Evolutionary conservation across 35 echinoderm and acorn worm species (phyloP).

Genomic region (Strongylocentrotus purpuratus): DNA sequence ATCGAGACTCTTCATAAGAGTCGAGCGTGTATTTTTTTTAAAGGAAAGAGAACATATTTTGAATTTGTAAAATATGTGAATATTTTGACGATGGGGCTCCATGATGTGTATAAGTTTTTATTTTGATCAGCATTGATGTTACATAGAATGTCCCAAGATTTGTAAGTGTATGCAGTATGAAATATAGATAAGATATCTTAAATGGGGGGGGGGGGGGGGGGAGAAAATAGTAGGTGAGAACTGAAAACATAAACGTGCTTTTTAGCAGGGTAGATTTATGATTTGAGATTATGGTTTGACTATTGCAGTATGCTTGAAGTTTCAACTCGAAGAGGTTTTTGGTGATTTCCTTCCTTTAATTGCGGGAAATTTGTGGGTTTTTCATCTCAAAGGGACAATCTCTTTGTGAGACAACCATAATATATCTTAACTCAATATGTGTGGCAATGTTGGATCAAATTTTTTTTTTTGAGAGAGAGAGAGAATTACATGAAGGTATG

Average conservation of each 20-base stretch:
- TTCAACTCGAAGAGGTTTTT: background rate
- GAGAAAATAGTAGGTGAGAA: background rate
- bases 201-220: too few relatives aligned
- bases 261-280: background rate
- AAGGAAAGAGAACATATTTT: slow-evolving; percentile 12
- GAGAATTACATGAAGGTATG: background rate
- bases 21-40: background rate
- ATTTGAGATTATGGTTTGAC: background rate
- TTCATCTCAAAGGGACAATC: background rate
- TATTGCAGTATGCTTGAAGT: slow-evolving; percentile 17
- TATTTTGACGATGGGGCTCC: background rate
- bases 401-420: background rate
- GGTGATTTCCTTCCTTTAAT: background rate
- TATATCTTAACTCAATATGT: background rate
- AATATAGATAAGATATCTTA: background rate
- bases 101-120: background rate
- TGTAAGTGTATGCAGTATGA: background rate
- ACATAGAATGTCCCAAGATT: background rate
- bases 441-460: background rate
- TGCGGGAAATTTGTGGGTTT: background rate
- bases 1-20: background rate
- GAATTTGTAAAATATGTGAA: slow-evolving; percentile 19
- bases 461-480: background rate
- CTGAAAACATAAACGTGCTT: background rate
- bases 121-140: background rate